These are phyloP conservation scores for Melanotaenia boesemani DNA, from an alignment of 2,797 vertebrate species.

Conservation along the genomic window DNA sequence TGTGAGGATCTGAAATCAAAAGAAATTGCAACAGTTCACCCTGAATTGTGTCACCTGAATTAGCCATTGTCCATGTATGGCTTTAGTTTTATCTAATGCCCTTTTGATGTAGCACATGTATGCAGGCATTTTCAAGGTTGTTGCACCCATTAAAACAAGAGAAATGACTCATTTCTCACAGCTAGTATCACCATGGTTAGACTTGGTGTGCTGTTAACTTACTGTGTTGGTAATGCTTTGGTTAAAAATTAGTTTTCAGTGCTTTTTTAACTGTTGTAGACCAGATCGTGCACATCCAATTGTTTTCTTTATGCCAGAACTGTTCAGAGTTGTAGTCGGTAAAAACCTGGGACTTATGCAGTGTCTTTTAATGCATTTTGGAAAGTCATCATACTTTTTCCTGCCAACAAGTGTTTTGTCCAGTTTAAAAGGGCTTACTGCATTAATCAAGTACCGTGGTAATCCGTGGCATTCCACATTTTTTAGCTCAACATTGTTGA, in stretches of 20 bases:
- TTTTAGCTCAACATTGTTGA: neutral
- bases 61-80: neutral
- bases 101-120: neutral
- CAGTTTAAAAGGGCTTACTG: too few species aligned
- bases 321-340: neutral
- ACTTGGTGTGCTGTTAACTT: neutral
- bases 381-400: neutral
- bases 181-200: neutral
- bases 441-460: neutral
- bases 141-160: neutral
- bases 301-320: neutral
- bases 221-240: too few species aligned
- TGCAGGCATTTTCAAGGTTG: neutral
- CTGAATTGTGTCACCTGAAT: neutral
- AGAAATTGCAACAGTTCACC: neutral
- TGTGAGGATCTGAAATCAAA: slow-evolving; percentile 3
- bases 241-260: neutral
- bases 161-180: neutral
- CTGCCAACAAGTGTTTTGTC: neutral
- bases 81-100: neutral
- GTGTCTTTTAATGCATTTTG: neutral
- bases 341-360: neutral
- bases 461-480: neutral
- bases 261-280: neutral
- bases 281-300: neutral